A percentile compares a stretch with the other conserved stretches of the same genome.
Conservation (phyloP, 2,113 vertebrate species). For the Ascaphus truei region DNA sequence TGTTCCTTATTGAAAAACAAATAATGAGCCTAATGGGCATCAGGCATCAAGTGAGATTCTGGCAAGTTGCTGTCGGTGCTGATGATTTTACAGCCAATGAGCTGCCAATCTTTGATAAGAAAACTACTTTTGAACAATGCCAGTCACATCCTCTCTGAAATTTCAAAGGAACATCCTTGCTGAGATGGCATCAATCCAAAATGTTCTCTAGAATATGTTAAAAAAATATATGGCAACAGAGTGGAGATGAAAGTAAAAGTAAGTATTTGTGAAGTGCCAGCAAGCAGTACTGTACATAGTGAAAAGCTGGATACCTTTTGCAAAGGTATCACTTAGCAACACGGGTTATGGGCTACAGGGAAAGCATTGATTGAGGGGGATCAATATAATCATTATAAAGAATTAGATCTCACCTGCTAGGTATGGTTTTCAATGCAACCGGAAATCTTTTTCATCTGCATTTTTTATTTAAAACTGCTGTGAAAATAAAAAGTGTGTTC, state of each 20-base stretch:
- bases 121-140: background rate
- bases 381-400: constrained; percentile 13
- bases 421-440: background rate
- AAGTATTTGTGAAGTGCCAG: background rate
- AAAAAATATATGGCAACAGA: background rate
- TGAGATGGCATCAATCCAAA: constrained; percentile 1
- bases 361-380: background rate
- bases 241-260: background rate
- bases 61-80: background rate
- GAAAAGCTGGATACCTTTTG: background rate
- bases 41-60: background rate
- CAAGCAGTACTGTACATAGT: constrained; percentile 14
- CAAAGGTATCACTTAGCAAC: constrained; percentile 12
- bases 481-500: background rate
- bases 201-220: background rate
- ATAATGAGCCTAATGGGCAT: background rate
- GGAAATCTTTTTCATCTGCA: background rate
- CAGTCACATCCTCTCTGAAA: background rate
- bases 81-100: background rate
- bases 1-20: background rate
- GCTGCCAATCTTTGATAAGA: background rate
- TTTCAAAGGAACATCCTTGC: background rate
- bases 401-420: background rate
- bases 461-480: background rate
- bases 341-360: background rate